Conservation (phyloP, 2,113 vertebrate species). For the Cygnus buccinator region DNA sequence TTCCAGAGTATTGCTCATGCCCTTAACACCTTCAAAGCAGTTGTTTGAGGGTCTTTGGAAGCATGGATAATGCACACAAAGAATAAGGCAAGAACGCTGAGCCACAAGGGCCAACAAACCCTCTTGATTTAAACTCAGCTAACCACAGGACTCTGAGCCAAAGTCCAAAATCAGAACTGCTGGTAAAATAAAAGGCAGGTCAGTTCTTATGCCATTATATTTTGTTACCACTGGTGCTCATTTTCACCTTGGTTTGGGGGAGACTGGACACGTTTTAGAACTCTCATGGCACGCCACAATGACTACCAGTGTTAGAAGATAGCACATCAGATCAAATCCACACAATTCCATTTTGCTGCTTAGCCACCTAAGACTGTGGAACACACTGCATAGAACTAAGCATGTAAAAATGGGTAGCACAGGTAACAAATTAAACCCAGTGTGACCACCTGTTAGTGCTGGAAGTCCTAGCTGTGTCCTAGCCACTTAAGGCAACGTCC, state of each 20-base stretch:
- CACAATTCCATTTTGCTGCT: background rate
- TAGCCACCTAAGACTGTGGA: background rate
- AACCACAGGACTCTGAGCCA: background rate
- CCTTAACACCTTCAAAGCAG: rapidly evolving
- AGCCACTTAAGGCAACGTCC: rapidly evolving
- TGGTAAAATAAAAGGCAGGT: background rate
- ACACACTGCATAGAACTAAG: background rate
- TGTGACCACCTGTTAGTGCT: background rate
- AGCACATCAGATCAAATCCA: background rate
- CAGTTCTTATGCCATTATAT: background rate
- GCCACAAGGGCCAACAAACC: background rate
- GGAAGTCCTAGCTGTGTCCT: background rate
- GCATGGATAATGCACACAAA: background rate
- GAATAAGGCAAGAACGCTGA: background rate
- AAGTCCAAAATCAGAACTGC: background rate
- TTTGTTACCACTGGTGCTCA: background rate
- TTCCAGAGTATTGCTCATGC: rapidly evolving
- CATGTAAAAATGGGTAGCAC: no score
- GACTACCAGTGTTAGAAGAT: background rate
- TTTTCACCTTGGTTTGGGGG: background rate
- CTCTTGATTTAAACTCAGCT: background rate
- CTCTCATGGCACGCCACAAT: background rate
- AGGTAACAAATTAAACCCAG: no score
- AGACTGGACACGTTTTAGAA: background rate
- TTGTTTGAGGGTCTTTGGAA: rapidly evolving